Evolutionary conservation across 2,113 vertebrate genomes (phyloP).

Genomic region (Triplophysa dalaica): DNA sequence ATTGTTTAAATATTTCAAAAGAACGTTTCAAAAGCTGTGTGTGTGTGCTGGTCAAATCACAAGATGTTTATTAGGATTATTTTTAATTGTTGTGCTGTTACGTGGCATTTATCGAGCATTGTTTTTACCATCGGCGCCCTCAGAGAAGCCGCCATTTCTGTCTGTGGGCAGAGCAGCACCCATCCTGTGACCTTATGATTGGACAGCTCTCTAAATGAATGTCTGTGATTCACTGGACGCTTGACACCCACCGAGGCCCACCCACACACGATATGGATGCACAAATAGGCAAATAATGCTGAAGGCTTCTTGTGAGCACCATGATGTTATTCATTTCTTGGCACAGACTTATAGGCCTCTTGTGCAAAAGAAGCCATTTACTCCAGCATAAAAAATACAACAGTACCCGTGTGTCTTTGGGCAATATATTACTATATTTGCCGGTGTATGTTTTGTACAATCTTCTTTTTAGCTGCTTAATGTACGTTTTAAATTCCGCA

Average conservation of each 20-base stretch:
- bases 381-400: slow-evolving; percentile 28
- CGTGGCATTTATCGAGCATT: slow-evolving; percentile 26
- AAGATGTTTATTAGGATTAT: slow-evolving; percentile 2
- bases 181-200: slow-evolving; percentile 47
- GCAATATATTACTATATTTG: background rate
- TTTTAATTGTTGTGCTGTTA: background rate
- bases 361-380: slow-evolving; percentile 45
- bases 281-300: slow-evolving; percentile 43
- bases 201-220: slow-evolving; percentile 57
- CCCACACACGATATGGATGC: slow-evolving; percentile 56
- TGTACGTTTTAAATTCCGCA: background rate
- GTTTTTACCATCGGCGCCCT: slow-evolving; percentile 22
- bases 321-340: slow-evolving; percentile 56
- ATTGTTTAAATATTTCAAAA: slow-evolving; percentile 34
- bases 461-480: slow-evolving; percentile 6
- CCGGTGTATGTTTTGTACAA: background rate
- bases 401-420: slow-evolving; percentile 9
- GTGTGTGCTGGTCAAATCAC: background rate
- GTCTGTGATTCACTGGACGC: slow-evolving; percentile 49
- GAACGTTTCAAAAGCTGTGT: background rate
- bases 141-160: slow-evolving; percentile 25
- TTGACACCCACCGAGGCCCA: slow-evolving; percentile 53
- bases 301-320: slow-evolving; percentile 45
- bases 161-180: slow-evolving; percentile 22
- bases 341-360: slow-evolving; percentile 44